Evolutionary conservation across 1,140 invertebrate species (phyloP), one percentile per base, ranked within the genome.

Genomic region (Bombus sylvicola): DNA sequence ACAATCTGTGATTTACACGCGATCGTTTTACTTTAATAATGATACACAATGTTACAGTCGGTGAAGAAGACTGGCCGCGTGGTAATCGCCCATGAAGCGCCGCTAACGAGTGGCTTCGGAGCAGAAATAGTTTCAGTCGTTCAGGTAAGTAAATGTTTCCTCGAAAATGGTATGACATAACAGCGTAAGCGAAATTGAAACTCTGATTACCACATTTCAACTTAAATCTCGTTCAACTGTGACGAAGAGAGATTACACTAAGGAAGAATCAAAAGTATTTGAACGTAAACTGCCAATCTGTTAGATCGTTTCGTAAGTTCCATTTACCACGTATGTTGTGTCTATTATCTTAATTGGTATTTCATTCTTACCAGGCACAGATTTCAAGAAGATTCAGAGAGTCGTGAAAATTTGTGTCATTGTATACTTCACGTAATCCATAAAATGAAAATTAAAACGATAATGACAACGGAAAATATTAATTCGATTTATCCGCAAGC

Each of bases 31-130:
- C 62, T 88, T 80, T 87, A 89, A 77, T 94, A 91, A 96, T 94
- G 91, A 96, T 34, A 18, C 37, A 22, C 96, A 88, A 89, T 82
- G 85, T 90, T 88, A 13, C 73, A 99, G 98, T 99, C 98, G 1
- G 99, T 98, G 18, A 97, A 97, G 91, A 99, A 99, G 96, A 99
- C 99, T 5, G 99, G 99, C 3, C 96, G 98, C 59, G 96, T 98
- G 22, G 93, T 99, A 18, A 96, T 99, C 66, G 96, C 99, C 1
- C 99, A 99, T 94, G 99, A 99, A 95, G 99, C 99, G 9, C 99
- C 99, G 28, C 93, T 99, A 43, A 99, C 99, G 0, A 97, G 96
- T 90, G 99, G 99, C 34, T 99, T 99, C 96, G 99, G 98, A 9
- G 97, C 98, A n/a, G 99, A 99, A 96, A 95, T 99, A 22, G 98